A percentile compares a stretch with the other conserved stretches of the same genome.
Conservation (phyloP, 2,888 invertebrate genomes). For the Volucella inanis region DNA sequence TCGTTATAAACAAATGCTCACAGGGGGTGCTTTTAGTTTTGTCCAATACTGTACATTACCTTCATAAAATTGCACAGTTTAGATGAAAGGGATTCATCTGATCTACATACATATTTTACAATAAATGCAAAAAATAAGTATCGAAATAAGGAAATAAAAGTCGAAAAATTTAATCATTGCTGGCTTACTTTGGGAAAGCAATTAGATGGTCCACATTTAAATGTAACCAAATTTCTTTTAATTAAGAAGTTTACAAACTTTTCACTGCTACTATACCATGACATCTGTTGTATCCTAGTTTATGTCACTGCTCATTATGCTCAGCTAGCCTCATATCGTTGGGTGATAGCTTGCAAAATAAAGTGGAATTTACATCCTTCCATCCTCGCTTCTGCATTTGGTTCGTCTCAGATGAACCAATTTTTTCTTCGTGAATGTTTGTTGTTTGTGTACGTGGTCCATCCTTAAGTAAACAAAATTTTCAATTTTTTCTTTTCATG, state of each 20-base stretch:
- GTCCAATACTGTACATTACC: too few species aligned
- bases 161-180: not conserved
- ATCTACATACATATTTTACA: too few species aligned
- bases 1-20: too few species aligned
- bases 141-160: too few species aligned
- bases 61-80: too few species aligned
- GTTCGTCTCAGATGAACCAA: constrained; percentile 27
- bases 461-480: constrained; percentile 36
- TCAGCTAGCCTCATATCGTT: constrained; percentile 40
- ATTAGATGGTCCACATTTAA: too few species aligned
- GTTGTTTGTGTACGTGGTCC: constrained; percentile 40
- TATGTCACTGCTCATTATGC: constrained; percentile 48
- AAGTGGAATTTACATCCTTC: constrained; percentile 48
- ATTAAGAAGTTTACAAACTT: constrained; percentile 27
- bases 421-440: constrained; percentile 47
- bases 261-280: constrained; percentile 42
- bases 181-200: not conserved
- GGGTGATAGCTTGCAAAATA: constrained; percentile 53
- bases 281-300: constrained; percentile 34
- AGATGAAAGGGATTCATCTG: too few species aligned
- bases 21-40: too few species aligned
- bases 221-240: not conserved
- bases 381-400: constrained; percentile 9
- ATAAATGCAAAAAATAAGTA: too few species aligned
- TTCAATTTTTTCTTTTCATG: not conserved